Conservation (phyloP, 2,113 vertebrate species). For the Puntigrus tetrazona region DNA sequence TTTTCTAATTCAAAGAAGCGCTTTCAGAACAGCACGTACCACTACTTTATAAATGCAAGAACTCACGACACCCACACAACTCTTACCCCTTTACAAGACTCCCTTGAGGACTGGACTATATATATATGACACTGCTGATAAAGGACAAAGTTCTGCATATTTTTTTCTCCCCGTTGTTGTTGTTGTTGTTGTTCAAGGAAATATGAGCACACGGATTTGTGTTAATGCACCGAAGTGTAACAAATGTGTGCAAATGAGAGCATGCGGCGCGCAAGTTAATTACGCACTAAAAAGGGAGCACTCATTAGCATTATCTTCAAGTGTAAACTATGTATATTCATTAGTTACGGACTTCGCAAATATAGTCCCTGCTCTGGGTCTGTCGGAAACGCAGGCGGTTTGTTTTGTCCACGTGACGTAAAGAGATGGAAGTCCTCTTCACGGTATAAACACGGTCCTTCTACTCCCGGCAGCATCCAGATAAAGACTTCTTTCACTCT, state of each 20-base stretch:
- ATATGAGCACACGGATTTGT: constrained; percentile 25
- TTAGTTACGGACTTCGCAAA: constrained; percentile 29
- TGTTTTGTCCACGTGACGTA: constrained; percentile 42
- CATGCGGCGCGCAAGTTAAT: constrained; percentile 45
- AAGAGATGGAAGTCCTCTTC: constrained; percentile 49
- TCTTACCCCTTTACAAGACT: neutral
- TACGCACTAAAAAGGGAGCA: constrained; percentile 36
- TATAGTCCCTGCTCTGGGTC: neutral
- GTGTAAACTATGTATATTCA: constrained; percentile 41
- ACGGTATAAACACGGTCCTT: constrained; percentile 54
- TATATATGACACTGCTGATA: neutral
- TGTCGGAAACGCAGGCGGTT: constrained; percentile 26
- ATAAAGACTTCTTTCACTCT: constrained; percentile 59
- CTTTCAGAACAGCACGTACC: neutral
- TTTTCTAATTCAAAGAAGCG: neutral
- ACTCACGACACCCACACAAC: neutral
- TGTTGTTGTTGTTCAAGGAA: constrained; percentile 25
- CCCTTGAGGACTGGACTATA: neutral
- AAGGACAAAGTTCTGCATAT: constrained; percentile 17
- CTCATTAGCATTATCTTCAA: constrained; percentile 24
- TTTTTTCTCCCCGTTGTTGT: constrained; percentile 9
- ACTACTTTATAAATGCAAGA: neutral
- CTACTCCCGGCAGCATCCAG: constrained; percentile 46
- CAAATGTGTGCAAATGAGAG: constrained; percentile 35
- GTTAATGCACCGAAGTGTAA: constrained; percentile 35